phyloP scores from a whole-genome alignment of 2,113 vertebrate species.

The Misgurnus anguillicaudatus region DNA sequence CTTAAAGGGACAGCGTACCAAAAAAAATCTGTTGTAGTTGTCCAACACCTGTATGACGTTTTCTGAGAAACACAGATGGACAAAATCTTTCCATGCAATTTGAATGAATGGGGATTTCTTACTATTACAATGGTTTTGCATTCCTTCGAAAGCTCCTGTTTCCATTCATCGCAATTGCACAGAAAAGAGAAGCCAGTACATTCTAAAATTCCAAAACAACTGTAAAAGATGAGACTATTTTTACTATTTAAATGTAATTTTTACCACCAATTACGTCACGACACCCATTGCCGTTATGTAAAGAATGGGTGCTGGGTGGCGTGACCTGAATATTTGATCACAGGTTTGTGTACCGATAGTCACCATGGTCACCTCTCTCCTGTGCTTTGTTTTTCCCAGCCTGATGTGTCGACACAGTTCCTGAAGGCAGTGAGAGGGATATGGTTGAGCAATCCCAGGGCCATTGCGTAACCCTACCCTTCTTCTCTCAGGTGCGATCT shows the following conservation, averaged over 20 bases:
- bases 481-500: conserved; percentile 51
- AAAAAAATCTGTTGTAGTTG: neutral
- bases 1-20: neutral
- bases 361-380: conserved; percentile 44
- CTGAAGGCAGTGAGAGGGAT: conserved; percentile 45
- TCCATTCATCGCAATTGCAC: neutral
- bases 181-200: neutral
- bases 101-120: too few species aligned
- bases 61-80: too few species aligned
- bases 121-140: neutral
- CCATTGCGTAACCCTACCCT: conserved; percentile 50
- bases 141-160: neutral
- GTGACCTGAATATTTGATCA: conserved; percentile 37
- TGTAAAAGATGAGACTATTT: too few species aligned
- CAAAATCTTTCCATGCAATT: too few species aligned
- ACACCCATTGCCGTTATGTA: conserved; percentile 6
- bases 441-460: conserved; percentile 55
- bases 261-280: neutral
- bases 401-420: conserved; percentile 53
- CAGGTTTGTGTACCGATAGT: conserved; percentile 50
- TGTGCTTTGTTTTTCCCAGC: conserved; percentile 47
- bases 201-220: too few species aligned
- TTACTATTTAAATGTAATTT: too few species aligned
- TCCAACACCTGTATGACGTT: too few species aligned
- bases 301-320: conserved; percentile 3